phyloP scores from a whole-genome alignment of 2,113 vertebrate genomes.

The Girardinichthys multiradiatus region DNA sequence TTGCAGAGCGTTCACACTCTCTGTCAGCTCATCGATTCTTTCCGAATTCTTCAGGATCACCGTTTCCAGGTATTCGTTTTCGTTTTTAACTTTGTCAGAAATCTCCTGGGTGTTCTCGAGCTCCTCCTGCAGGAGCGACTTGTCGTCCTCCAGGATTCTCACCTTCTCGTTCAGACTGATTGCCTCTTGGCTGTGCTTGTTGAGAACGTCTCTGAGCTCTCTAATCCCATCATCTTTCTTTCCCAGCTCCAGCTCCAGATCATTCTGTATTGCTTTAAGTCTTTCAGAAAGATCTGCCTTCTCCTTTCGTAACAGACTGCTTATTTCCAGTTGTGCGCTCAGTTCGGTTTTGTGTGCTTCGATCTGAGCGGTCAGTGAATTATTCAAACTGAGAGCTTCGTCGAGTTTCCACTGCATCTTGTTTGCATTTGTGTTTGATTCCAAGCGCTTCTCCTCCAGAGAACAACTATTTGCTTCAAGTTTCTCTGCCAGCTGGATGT shows the following conservation, averaged over 20 bases:
- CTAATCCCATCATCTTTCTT: slow-evolving; percentile 64
- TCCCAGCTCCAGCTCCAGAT: slow-evolving; percentile 66
- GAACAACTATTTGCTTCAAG: slow-evolving; percentile 68
- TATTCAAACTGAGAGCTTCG: slow-evolving; percentile 74
- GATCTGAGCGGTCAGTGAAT: slow-evolving; percentile 74
- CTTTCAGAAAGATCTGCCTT: slow-evolving; percentile 70
- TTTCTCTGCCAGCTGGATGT: slow-evolving; percentile 64
- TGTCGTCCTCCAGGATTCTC: slow-evolving; percentile 87
- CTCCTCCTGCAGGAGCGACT: slow-evolving; percentile 87
- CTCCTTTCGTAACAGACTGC: slow-evolving; percentile 72
- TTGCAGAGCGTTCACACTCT: slow-evolving; percentile 75
- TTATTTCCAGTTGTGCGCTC: slow-evolving; percentile 70
- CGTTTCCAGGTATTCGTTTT: slow-evolving; percentile 87
- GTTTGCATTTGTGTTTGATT: slow-evolving; percentile 72
- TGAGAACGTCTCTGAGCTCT: slow-evolving; percentile 73
- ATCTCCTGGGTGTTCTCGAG: slow-evolving; percentile 85
- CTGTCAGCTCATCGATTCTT: slow-evolving; percentile 82
- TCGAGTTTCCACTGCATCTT: slow-evolving; percentile 79
- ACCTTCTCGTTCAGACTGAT: slow-evolving; percentile 84
- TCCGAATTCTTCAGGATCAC: slow-evolving; percentile 84
- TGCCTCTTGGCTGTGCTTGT: slow-evolving; percentile 73
- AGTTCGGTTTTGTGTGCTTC: slow-evolving; percentile 78
- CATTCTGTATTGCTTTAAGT: slow-evolving; percentile 56
- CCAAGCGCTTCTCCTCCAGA: slow-evolving; percentile 74
- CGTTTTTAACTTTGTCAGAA: slow-evolving; percentile 86